These are phyloP conservation scores for Megalops cyprinoides DNA, from an alignment of 2,797 vertebrate species.

Conservation along the genomic window DNA sequence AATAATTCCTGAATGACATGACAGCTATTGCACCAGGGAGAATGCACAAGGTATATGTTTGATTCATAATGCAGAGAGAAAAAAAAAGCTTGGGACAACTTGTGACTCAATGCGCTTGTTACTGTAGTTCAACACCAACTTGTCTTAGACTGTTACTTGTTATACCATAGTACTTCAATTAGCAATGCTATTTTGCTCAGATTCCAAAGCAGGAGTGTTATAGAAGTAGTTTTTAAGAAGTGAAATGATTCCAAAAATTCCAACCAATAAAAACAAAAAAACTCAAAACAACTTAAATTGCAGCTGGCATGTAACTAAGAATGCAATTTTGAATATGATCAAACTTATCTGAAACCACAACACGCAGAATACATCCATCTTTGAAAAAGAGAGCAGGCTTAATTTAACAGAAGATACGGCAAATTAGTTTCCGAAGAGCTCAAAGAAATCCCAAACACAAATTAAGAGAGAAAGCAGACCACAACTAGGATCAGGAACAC, in stretches of 20 bases:
- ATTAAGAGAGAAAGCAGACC: background rate
- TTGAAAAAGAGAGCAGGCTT: background rate
- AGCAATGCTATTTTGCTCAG: background rate
- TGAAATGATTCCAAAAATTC: background rate
- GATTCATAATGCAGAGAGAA: conserved; percentile 63
- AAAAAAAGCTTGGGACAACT: conserved; percentile 61
- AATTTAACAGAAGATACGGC: background rate
- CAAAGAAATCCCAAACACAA: background rate
- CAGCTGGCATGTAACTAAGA: background rate
- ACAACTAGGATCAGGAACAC: background rate
- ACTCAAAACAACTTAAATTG: background rate
- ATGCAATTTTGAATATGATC: background rate
- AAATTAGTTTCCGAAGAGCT: background rate
- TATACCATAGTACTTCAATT: conserved; percentile 53
- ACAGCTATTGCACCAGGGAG: conserved; percentile 63
- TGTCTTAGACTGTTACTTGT: background rate
- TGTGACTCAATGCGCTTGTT: conserved; percentile 56
- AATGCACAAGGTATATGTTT: conserved; percentile 59
- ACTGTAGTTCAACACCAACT: conserved; percentile 63
- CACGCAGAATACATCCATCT: background rate
- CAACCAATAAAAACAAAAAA: background rate
- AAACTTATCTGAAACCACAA: background rate
- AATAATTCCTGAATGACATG: conserved; percentile 65
- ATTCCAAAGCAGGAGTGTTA: background rate
- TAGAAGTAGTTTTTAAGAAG: background rate